These are phyloP conservation scores for Xiphophorus couchianus DNA, from an alignment of 2,113 vertebrate genomes.

Conservation along the genomic window DNA sequence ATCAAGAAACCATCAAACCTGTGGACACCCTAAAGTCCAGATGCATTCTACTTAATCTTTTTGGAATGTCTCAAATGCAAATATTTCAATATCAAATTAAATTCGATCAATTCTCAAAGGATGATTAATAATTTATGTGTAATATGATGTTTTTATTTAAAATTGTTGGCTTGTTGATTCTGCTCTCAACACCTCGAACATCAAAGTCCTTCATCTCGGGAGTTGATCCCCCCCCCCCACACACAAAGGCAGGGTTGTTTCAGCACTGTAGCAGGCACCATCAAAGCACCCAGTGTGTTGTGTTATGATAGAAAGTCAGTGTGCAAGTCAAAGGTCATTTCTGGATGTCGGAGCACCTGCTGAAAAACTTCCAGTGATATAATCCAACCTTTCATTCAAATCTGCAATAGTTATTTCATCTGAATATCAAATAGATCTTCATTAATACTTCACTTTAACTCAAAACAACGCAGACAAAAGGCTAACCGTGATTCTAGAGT, in stretches of 20 bases:
- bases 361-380: not conserved
- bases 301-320: not conserved
- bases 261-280: constrained; percentile 9
- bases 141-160: too few species aligned
- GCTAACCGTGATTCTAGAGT: too few species aligned
- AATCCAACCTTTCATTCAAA: not conserved
- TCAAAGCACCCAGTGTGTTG: constrained; percentile 29
- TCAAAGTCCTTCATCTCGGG: constrained; percentile 7
- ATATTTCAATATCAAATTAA: too few species aligned
- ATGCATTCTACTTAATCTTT: too few species aligned
- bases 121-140: too few species aligned
- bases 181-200: not conserved
- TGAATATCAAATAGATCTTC: not conserved
- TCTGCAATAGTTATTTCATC: not conserved
- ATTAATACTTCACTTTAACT: not conserved
- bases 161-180: too few species aligned
- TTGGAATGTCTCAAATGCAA: too few species aligned
- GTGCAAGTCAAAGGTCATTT: constrained; percentile 12
- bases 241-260: constrained; percentile 6
- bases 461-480: not conserved
- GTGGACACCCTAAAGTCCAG: too few species aligned
- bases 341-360: constrained; percentile 23
- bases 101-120: too few species aligned
- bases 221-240: not conserved
- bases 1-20: too few species aligned